Evolutionary conservation across 2,113 vertebrate species (phyloP).

Genomic region (Scophthalmus maximus): DNA sequence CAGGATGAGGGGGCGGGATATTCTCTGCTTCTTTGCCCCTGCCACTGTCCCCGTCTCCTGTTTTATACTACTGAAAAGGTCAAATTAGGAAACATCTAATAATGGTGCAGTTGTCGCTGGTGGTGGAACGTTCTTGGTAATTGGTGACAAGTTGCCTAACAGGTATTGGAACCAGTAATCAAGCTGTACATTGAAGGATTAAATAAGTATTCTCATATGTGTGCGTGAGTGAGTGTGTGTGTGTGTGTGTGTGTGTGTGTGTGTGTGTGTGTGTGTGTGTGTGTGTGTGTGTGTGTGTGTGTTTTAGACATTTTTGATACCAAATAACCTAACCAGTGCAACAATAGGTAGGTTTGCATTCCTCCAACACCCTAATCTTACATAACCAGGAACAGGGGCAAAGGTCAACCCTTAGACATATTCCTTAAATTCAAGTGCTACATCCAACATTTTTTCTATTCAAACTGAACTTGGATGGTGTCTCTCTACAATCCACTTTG

Average conservation of each 20-base stretch:
- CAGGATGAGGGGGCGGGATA: not conserved
- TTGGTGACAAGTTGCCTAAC: conserved; percentile 11
- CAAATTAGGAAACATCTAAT: conserved; percentile 25
- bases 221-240: not conserved
- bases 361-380: not conserved
- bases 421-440: not conserved
- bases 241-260: not conserved
- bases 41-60: not conserved
- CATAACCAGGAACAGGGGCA: conserved; percentile 1
- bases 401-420: conserved; percentile 9
- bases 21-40: conserved; percentile 1
- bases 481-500: not conserved
- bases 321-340: no score
- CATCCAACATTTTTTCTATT: not conserved
- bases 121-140: conserved; percentile 24
- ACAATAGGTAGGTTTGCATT: no score
- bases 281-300: no score
- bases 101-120: conserved; percentile 15
- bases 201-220: conserved; percentile 5
- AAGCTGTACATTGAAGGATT: not conserved
- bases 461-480: not conserved
- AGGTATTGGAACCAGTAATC: conserved; percentile 13
- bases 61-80: conserved; percentile 3
- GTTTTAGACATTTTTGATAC: no score
- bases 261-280: not conserved